Conservation (phyloP, 1,140 invertebrate genomes). For the Solenopsis invicta region DNA sequence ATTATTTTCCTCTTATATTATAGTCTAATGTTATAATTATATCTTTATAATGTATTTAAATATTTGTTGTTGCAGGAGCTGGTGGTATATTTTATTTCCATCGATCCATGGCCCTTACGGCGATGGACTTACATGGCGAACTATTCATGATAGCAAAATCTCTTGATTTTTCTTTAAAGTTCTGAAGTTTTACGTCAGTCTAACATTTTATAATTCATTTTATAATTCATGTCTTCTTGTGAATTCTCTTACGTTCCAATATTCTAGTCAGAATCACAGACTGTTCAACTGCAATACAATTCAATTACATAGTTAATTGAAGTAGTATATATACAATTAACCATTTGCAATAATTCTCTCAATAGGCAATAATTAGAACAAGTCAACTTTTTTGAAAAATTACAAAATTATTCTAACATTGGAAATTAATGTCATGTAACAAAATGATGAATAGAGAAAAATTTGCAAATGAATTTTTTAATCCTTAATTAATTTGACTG, state of each 20-base stretch:
- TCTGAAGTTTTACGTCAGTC: not conserved
- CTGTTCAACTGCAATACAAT: not conserved
- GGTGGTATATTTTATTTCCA: conserved; percentile 92
- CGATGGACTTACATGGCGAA: conserved; percentile 93
- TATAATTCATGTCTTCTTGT: not conserved
- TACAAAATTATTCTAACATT: conserved; percentile 36
- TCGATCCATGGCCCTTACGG: conserved; percentile 93
- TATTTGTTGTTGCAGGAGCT: conserved; percentile 85
- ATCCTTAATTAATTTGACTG: conserved; percentile 7
- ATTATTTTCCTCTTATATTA: not conserved
- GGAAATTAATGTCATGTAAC: not conserved
- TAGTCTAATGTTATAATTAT: too few species aligned
- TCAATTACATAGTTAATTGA: conserved; percentile 23
- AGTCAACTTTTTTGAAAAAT: conserved; percentile 31
- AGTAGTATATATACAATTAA: not conserved
- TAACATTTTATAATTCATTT: not conserved
- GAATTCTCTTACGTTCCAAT: conserved; percentile 21
- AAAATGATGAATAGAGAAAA: not conserved
- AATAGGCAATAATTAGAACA: not conserved
- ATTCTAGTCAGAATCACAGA: conserved; percentile 50
- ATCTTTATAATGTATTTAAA: not conserved
- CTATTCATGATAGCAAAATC: conserved; percentile 87
- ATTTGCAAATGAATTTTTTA: conserved; percentile 17
- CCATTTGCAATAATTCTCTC: not conserved
- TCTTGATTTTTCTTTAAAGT: conserved; percentile 66